Percentiles rank a stretch among this genome's conserved stretches.
These are phyloP conservation scores for Polymixis lichenea DNA, from an alignment of 2,888 invertebrate genomes.

Conservation along the genomic window DNA sequence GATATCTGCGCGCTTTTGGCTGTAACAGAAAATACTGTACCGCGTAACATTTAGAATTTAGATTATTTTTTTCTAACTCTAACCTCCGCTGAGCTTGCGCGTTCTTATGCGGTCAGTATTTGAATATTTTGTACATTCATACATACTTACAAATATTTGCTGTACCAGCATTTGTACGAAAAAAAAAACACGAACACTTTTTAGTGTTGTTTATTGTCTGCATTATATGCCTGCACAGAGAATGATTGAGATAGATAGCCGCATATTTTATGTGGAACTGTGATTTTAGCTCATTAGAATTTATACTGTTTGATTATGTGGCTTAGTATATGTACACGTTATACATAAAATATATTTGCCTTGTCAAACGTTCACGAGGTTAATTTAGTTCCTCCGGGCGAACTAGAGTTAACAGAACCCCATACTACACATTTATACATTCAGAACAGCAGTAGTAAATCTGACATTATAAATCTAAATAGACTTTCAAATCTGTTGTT, in stretches of 20 bases:
- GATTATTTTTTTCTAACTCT: conserved; percentile 34
- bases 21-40: conserved; percentile 34
- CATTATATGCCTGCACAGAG: conserved; percentile 2
- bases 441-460: not conserved
- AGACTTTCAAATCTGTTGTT: conserved; percentile 4
- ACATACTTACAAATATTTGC: not conserved
- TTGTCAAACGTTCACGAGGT: conserved; percentile 28
- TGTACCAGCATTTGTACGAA: conserved; percentile 2
- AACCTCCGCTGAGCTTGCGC: conserved; percentile 9
- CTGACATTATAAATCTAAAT: not conserved
- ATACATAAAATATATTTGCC: conserved; percentile 22
- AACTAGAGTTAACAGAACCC: not conserved
- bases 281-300: conserved; percentile 24
- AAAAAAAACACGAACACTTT: not conserved
- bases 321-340: not conserved
- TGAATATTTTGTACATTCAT: conserved; percentile 31
- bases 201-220: conserved; percentile 12
- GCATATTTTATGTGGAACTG: not conserved
- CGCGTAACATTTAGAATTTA: conserved; percentile 40
- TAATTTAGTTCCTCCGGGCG: conserved; percentile 12
- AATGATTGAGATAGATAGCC: conserved; percentile 8
- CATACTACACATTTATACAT: conserved; percentile 19
- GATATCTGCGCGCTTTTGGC: conserved; percentile 28
- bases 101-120: conserved; percentile 24
- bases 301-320: not conserved